These are phyloP conservation scores for Eunapius fragilis DNA, from an alignment of 37 sponge, comb jelly and placozoan species.

Conservation along the genomic window DNA sequence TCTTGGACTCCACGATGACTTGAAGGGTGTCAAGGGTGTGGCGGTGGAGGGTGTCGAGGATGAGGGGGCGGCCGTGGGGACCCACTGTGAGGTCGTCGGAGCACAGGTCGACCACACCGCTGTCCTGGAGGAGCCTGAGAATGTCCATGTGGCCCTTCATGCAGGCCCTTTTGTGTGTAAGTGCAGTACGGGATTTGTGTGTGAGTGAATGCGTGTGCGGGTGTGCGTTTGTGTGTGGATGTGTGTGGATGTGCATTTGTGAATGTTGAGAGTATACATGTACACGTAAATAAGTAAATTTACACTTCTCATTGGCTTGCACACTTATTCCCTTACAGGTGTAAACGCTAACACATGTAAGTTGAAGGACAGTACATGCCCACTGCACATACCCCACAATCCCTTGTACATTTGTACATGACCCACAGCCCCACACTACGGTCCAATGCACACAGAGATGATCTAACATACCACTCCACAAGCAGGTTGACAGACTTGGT, in stretches of 20 bases:
- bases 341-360: no score
- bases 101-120: neutral
- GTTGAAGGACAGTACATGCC: no score
- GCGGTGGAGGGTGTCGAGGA: constrained; percentile 18
- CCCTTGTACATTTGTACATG: no score
- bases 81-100: neutral
- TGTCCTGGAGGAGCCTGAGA: constrained; percentile 11
- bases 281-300: neutral
- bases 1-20: constrained; percentile 1
- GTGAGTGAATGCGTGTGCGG: neutral
- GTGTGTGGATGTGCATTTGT: neutral
- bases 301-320: neutral
- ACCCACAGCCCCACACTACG: no score
- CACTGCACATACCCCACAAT: no score
- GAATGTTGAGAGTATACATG: neutral
- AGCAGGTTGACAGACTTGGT: neutral
- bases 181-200: neutral
- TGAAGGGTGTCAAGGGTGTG: neutral
- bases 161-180: neutral
- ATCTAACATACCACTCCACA: neutral
- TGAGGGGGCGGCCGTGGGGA: neutral
- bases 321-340: no score
- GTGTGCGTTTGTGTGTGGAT: neutral
- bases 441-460: neutral
- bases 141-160: neutral